phyloP scores from a whole-genome alignment of 1,140 invertebrate genomes.

The Bombus vancouverensis region DNA sequence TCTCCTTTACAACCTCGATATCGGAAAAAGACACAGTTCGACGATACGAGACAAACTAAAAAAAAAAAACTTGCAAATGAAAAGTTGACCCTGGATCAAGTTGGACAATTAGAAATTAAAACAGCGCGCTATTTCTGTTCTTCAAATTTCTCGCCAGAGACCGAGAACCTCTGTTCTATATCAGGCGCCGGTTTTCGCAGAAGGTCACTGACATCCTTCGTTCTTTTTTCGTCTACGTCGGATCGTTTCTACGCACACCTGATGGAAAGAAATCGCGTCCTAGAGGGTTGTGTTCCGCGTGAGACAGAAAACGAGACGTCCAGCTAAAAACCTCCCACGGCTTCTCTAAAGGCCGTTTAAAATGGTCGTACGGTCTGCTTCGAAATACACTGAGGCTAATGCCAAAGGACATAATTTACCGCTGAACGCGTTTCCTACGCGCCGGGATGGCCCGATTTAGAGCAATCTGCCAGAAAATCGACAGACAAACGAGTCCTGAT shows the following conservation, averaged over 20 bases:
- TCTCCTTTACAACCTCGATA: background rate
- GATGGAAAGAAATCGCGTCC: background rate
- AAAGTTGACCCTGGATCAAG: background rate
- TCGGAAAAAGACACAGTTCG: background rate
- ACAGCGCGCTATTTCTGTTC: background rate
- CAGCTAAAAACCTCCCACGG: constrained; percentile 18
- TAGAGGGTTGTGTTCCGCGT: background rate
- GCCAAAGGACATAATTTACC: constrained; percentile 59
- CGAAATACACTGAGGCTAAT: constrained; percentile 58
- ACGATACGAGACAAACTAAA: background rate
- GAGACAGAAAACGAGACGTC: constrained; percentile 6
- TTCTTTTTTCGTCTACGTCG: background rate
- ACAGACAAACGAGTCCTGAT: constrained; percentile 24
- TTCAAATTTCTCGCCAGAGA: background rate
- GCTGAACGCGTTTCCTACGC: constrained; percentile 33
- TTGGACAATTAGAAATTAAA: background rate
- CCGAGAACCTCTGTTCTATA: background rate
- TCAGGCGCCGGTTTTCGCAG: background rate
- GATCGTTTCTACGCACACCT: background rate
- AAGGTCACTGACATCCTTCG: background rate
- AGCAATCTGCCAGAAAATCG: constrained; percentile 59
- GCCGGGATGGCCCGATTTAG: constrained; percentile 15
- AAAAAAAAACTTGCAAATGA: background rate
- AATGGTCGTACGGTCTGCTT: constrained; percentile 38
- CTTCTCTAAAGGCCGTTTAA: constrained; percentile 53